A percentile compares a stretch with the other conserved stretches of the same genome.
Evolutionary conservation across 2,113 vertebrate genomes (phyloP).

Genomic region (Rynchops niger): DNA sequence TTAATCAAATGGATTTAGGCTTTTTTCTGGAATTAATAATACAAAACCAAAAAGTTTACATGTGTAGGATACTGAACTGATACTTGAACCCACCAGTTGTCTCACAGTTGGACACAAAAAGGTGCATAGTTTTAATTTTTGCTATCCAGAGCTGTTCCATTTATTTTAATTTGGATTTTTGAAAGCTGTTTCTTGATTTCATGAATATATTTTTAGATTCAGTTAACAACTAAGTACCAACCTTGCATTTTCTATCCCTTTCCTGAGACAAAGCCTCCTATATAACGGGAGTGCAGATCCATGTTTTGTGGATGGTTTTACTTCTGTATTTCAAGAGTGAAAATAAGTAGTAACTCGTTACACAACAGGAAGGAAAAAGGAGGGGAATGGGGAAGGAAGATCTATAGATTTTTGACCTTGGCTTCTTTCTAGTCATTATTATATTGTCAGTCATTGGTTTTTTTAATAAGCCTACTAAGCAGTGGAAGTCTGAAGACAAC

Average conservation of each 20-base stretch:
- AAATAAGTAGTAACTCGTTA: background rate
- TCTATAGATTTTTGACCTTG: background rate
- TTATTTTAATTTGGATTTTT: background rate
- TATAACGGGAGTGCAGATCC: background rate
- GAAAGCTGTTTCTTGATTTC: background rate
- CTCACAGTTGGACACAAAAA: background rate
- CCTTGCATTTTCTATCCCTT: background rate
- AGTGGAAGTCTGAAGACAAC: background rate
- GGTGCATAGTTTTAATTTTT: background rate
- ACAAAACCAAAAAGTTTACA: background rate
- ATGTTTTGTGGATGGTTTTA: background rate
- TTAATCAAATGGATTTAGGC: background rate
- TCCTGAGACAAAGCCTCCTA: background rate
- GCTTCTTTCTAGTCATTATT: background rate
- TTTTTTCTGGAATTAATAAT: background rate
- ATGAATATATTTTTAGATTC: background rate
- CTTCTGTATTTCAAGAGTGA: background rate
- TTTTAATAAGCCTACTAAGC: background rate
- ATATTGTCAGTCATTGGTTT: background rate
- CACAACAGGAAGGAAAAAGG: background rate
- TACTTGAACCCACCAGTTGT: background rate
- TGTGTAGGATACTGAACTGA: background rate
- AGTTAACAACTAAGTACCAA: background rate
- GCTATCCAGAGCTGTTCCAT: background rate
- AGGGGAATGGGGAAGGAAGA: background rate